These are phyloP conservation scores for Aurelia coerulea DNA, from an alignment of 30 jellyfish, hydroid and myxozoan species.

Conservation along the genomic window DNA sequence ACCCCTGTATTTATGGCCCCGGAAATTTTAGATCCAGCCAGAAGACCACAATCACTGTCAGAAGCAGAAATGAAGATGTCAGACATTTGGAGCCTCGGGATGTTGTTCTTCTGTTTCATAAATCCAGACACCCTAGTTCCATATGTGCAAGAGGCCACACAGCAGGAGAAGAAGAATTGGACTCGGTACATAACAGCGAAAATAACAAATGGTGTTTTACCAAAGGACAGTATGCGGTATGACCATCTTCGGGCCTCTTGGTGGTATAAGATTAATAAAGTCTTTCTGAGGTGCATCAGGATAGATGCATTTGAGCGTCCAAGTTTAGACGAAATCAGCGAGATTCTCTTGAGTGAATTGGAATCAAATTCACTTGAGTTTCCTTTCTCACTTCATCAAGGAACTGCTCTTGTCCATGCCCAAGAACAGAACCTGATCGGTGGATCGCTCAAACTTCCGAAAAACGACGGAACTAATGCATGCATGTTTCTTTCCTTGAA, in stretches of 20 bases:
- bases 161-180: too few relatives aligned
- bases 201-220: too few relatives aligned
- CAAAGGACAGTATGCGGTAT: not conserved
- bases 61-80: too few relatives aligned
- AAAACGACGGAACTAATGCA: too few relatives aligned
- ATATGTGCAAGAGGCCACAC: too few relatives aligned
- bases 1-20: too few relatives aligned
- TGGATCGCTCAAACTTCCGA: not conserved
- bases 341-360: not conserved
- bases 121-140: too few relatives aligned
- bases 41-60: too few relatives aligned
- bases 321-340: not conserved
- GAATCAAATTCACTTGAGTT: not conserved
- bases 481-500: not conserved
- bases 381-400: constrained; percentile 2
- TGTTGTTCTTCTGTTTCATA: too few relatives aligned
- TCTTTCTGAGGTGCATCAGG: not conserved
- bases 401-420: constrained; percentile 1
- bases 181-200: too few relatives aligned
- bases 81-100: too few relatives aligned
- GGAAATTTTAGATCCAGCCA: too few relatives aligned
- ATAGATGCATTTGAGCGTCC: not conserved
- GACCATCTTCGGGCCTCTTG: not conserved
- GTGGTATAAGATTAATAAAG: not conserved
- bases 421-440: not conserved